Base-by-base conservation (phyloP, 92 coral and sea anemone species). In the Zoanthus solanderi region DNA sequence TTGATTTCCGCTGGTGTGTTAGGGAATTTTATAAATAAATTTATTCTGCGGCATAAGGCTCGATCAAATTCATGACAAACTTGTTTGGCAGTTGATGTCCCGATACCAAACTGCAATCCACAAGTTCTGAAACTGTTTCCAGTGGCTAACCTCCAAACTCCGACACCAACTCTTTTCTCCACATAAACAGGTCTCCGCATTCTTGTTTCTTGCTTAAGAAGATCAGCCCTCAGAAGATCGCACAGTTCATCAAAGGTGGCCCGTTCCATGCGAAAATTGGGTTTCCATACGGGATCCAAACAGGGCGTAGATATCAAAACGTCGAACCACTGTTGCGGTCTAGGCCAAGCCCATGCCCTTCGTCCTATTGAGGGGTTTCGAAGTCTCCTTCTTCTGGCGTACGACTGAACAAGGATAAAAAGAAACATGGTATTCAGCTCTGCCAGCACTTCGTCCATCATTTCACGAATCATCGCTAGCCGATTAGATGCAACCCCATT, bases 301-400 rank as follows among this genome's bases (percentile, higher is more conserved):
- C 52, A 53, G 52, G 89, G 81, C 31, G 75, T 58, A 54, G 84
- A 44, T 30, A 84, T 61, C 67, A 90, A 29, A 23, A 78, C 73
- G 76, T 89, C 82, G 68, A 84, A 89, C 91, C 92, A 89, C 79
- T 84, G 83, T 67, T 89, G 92, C 57, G 92, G 89, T 68, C 86
- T 69, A 61, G 92, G 92, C 89, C 92, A 89, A 78, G 89, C 87
- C 89, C 89, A 89, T 8, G 79, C 92, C 72, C 76, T 90, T 90
- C 90, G 68, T 57, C 82, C 58, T 17, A n/a, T 61, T 61, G 69
- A 17, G 28, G 69, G 69, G 76, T 30, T 72, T 73, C 68, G 32
- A 61, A 76, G 68, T 83, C 88, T 72, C n/a, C 37, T 42, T 52
- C 88, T 48, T 30, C 44, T 34, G 44, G 46, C 75, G 75, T 30